phyloP scores from a whole-genome alignment of 2,888 invertebrate species.

The Helleia helle region DNA sequence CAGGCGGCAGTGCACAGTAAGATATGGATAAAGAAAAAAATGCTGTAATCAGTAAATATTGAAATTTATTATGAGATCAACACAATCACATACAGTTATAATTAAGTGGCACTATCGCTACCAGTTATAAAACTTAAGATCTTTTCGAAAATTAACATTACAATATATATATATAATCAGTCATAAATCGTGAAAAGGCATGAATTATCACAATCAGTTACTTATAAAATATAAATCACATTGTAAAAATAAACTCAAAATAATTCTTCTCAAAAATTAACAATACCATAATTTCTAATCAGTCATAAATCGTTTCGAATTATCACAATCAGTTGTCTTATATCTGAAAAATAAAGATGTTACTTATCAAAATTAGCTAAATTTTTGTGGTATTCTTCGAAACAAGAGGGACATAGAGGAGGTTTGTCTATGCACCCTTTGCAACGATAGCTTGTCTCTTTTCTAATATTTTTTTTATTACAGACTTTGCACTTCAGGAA shows the following conservation, averaged over 20 bases:
- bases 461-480: constrained; percentile 17
- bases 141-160: not conserved
- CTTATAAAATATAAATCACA: not conserved
- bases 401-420: constrained; percentile 20
- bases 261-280: constrained; percentile 7
- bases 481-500: constrained; percentile 22
- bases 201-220: not conserved
- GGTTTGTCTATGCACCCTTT: constrained; percentile 20
- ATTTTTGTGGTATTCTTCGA: constrained; percentile 4
- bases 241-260: too few species aligned
- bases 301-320: not conserved
- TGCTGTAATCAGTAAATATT: not conserved
- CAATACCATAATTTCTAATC: constrained; percentile 6
- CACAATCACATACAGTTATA: constrained; percentile 1
- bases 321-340: not conserved
- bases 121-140: not conserved
- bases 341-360: constrained; percentile 7
- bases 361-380: not conserved
- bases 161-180: too few species aligned
- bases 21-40: not conserved
- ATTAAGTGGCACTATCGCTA: not conserved
- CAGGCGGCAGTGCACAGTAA: not conserved
- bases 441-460: constrained; percentile 18
- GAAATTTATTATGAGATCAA: not conserved
- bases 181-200: not conserved